phyloP scores from a whole-genome alignment of 2,113 vertebrate genomes.

The Pituophis catenifer region DNA sequence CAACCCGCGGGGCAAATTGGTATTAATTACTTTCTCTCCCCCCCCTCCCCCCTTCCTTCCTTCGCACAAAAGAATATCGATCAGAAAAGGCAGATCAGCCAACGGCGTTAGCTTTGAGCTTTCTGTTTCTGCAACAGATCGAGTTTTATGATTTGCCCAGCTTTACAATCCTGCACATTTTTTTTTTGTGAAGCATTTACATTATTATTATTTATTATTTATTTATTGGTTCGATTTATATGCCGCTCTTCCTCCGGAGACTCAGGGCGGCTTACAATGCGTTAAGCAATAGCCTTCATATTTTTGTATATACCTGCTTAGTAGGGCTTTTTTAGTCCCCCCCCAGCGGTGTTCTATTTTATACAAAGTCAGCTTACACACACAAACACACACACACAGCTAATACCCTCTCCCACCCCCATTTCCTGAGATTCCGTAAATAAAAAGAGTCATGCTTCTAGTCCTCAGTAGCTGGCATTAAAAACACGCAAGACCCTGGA shows the following conservation, averaged over 20 bases:
- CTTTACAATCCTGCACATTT: background rate
- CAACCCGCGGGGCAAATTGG: background rate
- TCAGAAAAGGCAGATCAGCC: background rate
- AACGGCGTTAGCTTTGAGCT: background rate
- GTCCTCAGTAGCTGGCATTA: background rate
- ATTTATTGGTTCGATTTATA: too few species aligned
- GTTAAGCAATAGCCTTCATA: too few species aligned
- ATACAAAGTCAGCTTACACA: too few species aligned
- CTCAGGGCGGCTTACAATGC: too few species aligned
- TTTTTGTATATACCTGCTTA: too few species aligned
- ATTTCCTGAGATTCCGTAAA: background rate
- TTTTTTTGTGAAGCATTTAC: background rate
- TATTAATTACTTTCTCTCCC: background rate
- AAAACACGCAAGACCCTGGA: background rate
- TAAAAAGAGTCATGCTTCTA: background rate
- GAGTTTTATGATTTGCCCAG: background rate
- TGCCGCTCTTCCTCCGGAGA: too few species aligned
- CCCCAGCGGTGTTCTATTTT: too few species aligned
- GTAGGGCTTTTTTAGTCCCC: too few species aligned
- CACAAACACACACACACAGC: background rate
- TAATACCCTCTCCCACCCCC: background rate
- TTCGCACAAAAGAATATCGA: background rate
- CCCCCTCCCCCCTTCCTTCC: background rate
- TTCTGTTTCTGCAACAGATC: background rate
- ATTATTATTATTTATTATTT: background rate